Conservation (phyloP, 2,888 invertebrate genomes). For the Anorthoa munda region DNA sequence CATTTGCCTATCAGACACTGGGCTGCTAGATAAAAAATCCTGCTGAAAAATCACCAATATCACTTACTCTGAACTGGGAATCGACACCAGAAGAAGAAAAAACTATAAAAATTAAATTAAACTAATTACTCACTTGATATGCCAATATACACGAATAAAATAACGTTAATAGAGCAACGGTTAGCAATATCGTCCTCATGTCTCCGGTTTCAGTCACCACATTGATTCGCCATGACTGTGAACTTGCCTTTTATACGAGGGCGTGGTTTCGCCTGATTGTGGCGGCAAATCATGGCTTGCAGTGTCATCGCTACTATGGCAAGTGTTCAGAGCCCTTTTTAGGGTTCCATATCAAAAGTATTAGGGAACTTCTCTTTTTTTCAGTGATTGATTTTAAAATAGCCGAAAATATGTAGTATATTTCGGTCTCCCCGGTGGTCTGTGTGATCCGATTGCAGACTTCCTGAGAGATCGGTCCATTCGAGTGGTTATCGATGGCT, state of each 20-base stretch:
- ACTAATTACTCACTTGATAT: constrained; percentile 77
- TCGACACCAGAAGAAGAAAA: not conserved
- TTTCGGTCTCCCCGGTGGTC: too few relatives aligned
- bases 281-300: constrained; percentile 82
- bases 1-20: too few relatives aligned
- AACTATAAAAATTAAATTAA: not conserved
- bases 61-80: not conserved
- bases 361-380: not conserved
- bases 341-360: constrained; percentile 1
- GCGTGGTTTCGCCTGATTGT: constrained; percentile 83
- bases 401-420: too few relatives aligned
- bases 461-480: too few relatives aligned
- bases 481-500: too few relatives aligned
- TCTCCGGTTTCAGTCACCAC: constrained; percentile 73
- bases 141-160: constrained; percentile 71
- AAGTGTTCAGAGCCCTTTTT: constrained; percentile 67
- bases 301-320: constrained; percentile 75
- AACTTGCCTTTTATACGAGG: constrained; percentile 88
- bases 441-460: too few relatives aligned
- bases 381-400: not conserved
- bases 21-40: too few relatives aligned
- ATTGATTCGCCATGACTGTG: constrained; percentile 86
- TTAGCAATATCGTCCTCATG: constrained; percentile 78
- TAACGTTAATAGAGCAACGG: constrained; percentile 72
- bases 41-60: not conserved